phyloP scores from a whole-genome alignment of 2,888 invertebrate genomes.

The Brachycybe producta region DNA sequence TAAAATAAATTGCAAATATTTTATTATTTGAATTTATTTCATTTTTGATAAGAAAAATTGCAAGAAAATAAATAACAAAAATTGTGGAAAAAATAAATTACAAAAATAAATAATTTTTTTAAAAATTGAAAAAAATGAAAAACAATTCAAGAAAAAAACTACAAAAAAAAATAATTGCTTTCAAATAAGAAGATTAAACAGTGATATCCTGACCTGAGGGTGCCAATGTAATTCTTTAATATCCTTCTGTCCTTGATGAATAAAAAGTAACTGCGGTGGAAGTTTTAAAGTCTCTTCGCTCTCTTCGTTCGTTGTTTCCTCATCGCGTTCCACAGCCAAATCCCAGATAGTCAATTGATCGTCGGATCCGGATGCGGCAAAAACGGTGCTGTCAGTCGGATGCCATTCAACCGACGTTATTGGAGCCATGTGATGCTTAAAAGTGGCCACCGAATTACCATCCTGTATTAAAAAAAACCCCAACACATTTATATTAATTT shows the following conservation, averaged over 20 bases:
- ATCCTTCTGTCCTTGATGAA: conserved; percentile 94
- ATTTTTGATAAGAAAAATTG: no score
- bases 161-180: conserved; percentile 50
- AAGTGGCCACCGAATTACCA: conserved; percentile 67
- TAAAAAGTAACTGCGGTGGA: conserved; percentile 90
- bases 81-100: no score
- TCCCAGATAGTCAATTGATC: conserved; percentile 97
- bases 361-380: conserved; percentile 86
- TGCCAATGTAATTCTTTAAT: conserved; percentile 99
- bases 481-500: not conserved
- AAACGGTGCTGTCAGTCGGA: conserved; percentile 78
- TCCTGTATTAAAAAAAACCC: conserved; percentile 36
- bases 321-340: conserved; percentile 72
- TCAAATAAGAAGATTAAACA: conserved; percentile 88
- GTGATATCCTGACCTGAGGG: conserved; percentile 57
- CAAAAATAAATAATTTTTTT: conserved; percentile 55
- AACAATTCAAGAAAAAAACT: conserved; percentile 59
- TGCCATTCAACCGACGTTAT: conserved; percentile 97
- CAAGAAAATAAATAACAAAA: no score
- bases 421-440: conserved; percentile 87
- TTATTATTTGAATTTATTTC: no score
- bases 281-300: conserved; percentile 37
- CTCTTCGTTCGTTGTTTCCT: conserved; percentile 37
- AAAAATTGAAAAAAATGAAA: conserved; percentile 94
- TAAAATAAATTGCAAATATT: no score